Evolutionary conservation across 2,797 vertebrate species (phyloP), one percentile per base, ranked within the genome.

Genomic region (Dendrocincla fuliginosa): DNA sequence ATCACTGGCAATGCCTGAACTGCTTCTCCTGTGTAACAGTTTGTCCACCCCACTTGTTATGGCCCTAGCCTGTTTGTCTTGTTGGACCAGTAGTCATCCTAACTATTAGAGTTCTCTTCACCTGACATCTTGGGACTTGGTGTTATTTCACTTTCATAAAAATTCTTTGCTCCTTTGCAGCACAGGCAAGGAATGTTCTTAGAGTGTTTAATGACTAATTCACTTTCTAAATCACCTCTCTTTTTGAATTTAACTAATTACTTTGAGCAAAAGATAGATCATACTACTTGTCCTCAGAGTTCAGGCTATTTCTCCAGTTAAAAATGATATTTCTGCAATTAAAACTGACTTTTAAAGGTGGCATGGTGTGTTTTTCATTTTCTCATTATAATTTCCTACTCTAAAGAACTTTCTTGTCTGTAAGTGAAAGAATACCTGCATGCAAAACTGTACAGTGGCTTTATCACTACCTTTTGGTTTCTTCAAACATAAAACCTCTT

Each of bases 211-310:
- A 92, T 55, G 32, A 74, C 68, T 89, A 89, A 89, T 94, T 90
- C 63, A 63, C 8, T 32, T 44, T 53, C 94, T 96, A 84, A 89
- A 93, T 96, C 27, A 81, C 59, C 25, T 90, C 71, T 69, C 61
- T 85, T 96, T 85, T 39, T 88, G 3, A 88, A 79, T 95, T 71
- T 84, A 71, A 75, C 56, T 86, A 86, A 94, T 87, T 95, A 86
- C 25, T 78, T 83, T 68, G 52, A 71, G 68, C 37, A 90, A 92
- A 91, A 88, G 70, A 78, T 87, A 80, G 57, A 90, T 87, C 52
- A 42, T 78, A 84, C 60, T 83, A 76, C 71, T 68, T 2, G 2
- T 87, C 67, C 57, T 94, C 50, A 85, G 47, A 91, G 35, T 95
- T 92, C 80, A 93, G 20, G 52, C 41, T 92, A 61, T 80, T 94